These are phyloP conservation scores for Rotaria macrura DNA, from an alignment of 2,888 invertebrate species.

Conservation along the genomic window DNA sequence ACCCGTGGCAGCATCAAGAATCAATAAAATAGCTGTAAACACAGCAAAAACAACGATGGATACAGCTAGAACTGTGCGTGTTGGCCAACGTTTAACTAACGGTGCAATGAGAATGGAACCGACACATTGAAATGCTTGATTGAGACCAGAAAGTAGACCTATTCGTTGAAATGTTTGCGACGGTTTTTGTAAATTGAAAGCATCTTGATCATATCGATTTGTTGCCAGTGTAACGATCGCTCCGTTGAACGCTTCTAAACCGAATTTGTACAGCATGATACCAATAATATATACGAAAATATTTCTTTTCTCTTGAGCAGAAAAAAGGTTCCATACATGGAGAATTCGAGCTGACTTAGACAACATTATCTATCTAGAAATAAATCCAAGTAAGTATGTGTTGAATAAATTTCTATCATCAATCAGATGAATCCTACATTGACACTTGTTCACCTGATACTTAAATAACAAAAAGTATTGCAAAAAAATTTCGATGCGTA, in stretches of 20 bases:
- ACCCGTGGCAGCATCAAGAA: too few relatives aligned
- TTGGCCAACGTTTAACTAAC: conserved; percentile 11
- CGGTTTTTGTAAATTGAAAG: not conserved
- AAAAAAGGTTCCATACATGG: too few relatives aligned
- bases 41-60: not conserved
- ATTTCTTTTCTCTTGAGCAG: not conserved
- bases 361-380: too few relatives aligned
- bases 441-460: too few relatives aligned
- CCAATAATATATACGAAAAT: not conserved
- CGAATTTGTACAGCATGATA: conserved; percentile 5
- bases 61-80: not conserved
- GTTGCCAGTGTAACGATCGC: not conserved
- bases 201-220: conserved; percentile 20
- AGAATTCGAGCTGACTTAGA: too few relatives aligned
- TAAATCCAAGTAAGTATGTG: too few relatives aligned
- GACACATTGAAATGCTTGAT: conserved; percentile 9
- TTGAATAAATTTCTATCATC: too few relatives aligned
- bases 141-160: not conserved
- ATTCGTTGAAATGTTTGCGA: not conserved
- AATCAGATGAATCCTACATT: too few relatives aligned
- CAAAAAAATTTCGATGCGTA: too few relatives aligned
- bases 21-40: not conserved
- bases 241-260: not conserved
- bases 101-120: not conserved
- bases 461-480: too few relatives aligned